Evolutionary conservation across 1,140 invertebrate species (phyloP).

Genomic region (Cataglyphis hispanica): DNA sequence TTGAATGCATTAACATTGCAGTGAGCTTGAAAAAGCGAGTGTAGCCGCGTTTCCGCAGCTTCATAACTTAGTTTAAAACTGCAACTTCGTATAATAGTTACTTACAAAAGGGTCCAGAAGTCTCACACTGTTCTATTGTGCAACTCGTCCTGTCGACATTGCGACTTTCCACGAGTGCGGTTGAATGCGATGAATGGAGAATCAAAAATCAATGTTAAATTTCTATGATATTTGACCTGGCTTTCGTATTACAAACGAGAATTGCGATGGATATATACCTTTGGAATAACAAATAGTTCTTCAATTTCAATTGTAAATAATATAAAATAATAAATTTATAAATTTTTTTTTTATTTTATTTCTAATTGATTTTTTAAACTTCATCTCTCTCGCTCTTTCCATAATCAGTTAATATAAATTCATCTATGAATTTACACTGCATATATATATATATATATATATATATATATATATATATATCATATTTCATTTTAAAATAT

Average conservation of each 20-base stretch:
- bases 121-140: constrained; percentile 9
- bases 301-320: neutral
- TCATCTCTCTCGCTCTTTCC: no score
- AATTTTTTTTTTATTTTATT: neutral
- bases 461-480: no score
- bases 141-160: neutral
- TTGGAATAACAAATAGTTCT: no score
- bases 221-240: neutral
- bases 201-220: constrained; percentile 34
- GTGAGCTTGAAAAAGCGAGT: constrained; percentile 43
- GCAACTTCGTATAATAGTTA: constrained; percentile 34
- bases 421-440: neutral
- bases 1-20: constrained; percentile 58
- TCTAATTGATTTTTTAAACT: neutral
- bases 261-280: no score
- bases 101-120: constrained; percentile 35
- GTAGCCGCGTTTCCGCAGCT: constrained; percentile 26
- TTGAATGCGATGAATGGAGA: neutral
- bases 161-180: constrained; percentile 24
- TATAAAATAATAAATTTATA: neutral
- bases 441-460: no score
- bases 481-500: no score
- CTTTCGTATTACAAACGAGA: neutral
- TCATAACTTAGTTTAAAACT: constrained; percentile 67
- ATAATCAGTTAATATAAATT: neutral